phyloP scores from a whole-genome alignment of 2,797 vertebrate genomes.

The Esox masquinongy region DNA sequence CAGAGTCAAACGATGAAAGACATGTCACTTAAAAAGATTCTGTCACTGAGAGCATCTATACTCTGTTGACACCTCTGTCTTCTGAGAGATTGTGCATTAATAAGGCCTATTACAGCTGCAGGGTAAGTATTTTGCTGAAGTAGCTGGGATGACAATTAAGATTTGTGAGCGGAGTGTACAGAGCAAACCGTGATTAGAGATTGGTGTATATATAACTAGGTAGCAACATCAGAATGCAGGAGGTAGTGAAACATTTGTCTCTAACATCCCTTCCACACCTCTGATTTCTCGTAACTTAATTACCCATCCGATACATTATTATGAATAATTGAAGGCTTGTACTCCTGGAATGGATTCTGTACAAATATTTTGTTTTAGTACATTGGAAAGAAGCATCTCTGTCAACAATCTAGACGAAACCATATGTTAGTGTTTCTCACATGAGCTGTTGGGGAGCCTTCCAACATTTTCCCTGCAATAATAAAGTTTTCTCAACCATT shows the following conservation, averaged over 20 bases:
- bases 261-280: neutral
- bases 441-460: conserved; percentile 32
- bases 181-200: conserved; percentile 7
- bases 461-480: conserved; percentile 24
- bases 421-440: conserved; percentile 46
- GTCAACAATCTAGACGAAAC: conserved; percentile 47
- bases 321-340: conserved; percentile 32
- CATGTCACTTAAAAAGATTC: too few species aligned
- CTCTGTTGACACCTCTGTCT: neutral
- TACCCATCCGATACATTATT: neutral
- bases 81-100: neutral
- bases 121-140: neutral
- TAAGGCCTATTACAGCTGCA: conserved; percentile 8
- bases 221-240: neutral
- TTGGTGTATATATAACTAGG: neutral
- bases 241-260: neutral
- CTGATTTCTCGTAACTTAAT: neutral
- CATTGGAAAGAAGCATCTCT: conserved; percentile 46
- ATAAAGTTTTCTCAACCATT: conserved; percentile 34
- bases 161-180: conserved; percentile 1
- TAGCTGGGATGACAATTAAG: conserved; percentile 10
- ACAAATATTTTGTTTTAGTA: conserved; percentile 29
- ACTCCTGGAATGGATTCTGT: conserved; percentile 46
- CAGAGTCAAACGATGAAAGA: too few species aligned
- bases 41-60: neutral